phyloP scores from a whole-genome alignment of 2,113 vertebrate genomes.

The Calyptommatus sinebrachiatus region DNA sequence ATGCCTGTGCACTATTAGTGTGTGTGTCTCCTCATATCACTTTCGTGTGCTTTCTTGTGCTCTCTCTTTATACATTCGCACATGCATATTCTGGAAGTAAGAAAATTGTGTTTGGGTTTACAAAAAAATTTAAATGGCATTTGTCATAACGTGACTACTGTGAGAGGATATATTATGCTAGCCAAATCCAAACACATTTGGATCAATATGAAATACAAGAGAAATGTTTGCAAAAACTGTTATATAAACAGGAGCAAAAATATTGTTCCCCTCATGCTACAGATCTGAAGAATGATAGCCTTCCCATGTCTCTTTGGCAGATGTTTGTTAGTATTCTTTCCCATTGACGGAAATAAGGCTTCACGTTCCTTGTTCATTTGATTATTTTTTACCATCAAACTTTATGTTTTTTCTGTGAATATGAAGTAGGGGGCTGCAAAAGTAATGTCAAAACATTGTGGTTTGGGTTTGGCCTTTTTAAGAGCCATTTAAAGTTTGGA shows the following conservation, averaged over 20 bases:
- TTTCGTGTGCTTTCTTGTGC: constrained; percentile 31
- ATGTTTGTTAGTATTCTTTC: neutral
- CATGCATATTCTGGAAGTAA: constrained; percentile 51
- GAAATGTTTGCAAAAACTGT: constrained; percentile 44
- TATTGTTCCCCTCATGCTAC: constrained; percentile 20
- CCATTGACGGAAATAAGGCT: neutral
- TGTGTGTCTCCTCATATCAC: neutral
- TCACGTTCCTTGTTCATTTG: no score
- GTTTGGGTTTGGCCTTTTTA: no score
- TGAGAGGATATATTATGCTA: constrained; percentile 43
- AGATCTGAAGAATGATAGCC: constrained; percentile 47
- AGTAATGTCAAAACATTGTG: no score
- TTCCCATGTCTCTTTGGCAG: constrained; percentile 8
- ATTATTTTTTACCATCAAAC: no score
- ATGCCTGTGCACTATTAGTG: constrained; percentile 58
- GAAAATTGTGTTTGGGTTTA: constrained; percentile 59
- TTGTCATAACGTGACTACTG: constrained; percentile 55
- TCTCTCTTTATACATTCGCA: neutral
- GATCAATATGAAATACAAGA: constrained; percentile 44
- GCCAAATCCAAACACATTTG: constrained; percentile 32
- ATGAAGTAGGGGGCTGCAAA: no score
- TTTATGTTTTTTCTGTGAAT: no score
- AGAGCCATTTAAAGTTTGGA: no score
- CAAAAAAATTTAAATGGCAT: constrained; percentile 54
- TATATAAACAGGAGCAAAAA: constrained; percentile 37